phyloP scores from a whole-genome alignment of 2,888 invertebrate genomes.

The Drosophila barbarae region DNA sequence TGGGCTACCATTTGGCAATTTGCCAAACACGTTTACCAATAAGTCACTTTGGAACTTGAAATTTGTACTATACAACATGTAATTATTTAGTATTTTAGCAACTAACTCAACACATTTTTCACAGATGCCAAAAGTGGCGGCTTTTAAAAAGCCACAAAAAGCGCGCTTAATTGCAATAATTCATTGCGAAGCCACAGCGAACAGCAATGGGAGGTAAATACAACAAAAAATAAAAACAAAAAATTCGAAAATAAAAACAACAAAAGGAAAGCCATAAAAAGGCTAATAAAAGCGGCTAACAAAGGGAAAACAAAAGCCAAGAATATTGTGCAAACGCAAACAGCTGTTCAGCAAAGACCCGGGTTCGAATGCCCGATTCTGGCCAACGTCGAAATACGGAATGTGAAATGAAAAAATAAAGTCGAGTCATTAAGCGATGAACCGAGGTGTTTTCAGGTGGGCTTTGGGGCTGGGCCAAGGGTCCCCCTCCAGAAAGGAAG shows the following conservation, averaged over 20 bases:
- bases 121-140: slow-evolving; percentile 54
- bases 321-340: slow-evolving; percentile 62
- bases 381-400: slow-evolving; percentile 14
- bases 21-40: slow-evolving; percentile 32
- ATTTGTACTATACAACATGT: slow-evolving; percentile 38
- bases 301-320: slow-evolving; percentile 45
- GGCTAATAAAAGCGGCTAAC: slow-evolving; percentile 57
- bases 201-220: slow-evolving; percentile 32
- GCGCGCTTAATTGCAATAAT: slow-evolving; percentile 72
- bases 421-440: slow-evolving; percentile 34
- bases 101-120: slow-evolving; percentile 53
- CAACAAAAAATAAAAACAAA: slow-evolving; percentile 27
- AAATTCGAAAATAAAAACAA: slow-evolving; percentile 24
- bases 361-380: slow-evolving; percentile 46
- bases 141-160: slow-evolving; percentile 65
- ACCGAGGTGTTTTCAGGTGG: slow-evolving; percentile 28
- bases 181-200: slow-evolving; percentile 54
- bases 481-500: slow-evolving; percentile 33
- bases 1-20: slow-evolving; percentile 22
- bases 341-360: slow-evolving; percentile 55
- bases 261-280: slow-evolving; percentile 61
- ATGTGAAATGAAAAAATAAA: slow-evolving; percentile 32
- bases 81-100: slow-evolving; percentile 64
- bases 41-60: slow-evolving; percentile 32
- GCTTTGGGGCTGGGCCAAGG: slow-evolving; percentile 25